These are phyloP conservation scores for Crematogaster levior DNA, from an alignment of 2,888 invertebrate species.

Conservation along the genomic window DNA sequence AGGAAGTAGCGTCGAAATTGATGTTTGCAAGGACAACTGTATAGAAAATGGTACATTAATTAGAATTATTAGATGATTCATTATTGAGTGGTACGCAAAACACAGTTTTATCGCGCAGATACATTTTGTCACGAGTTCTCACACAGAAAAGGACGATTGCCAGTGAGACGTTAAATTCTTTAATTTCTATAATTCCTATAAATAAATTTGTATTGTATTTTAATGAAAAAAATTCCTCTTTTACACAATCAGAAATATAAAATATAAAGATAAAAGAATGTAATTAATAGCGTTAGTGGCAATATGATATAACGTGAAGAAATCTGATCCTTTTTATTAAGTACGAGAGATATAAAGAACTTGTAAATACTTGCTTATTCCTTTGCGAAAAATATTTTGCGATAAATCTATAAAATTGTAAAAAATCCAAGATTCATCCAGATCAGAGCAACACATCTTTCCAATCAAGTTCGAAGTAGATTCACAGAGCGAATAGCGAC, in stretches of 20 bases:
- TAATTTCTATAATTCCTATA: background rate
- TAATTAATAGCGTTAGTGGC: background rate
- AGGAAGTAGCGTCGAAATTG: background rate
- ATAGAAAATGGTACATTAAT: background rate
- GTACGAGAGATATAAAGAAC: background rate
- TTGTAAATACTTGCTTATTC: background rate
- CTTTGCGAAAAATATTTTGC: background rate
- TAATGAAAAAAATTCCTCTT: no score
- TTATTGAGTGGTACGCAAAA: background rate
- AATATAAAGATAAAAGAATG: background rate
- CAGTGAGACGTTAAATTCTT: background rate
- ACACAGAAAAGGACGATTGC: background rate
- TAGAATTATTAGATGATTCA: background rate
- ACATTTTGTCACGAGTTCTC: background rate
- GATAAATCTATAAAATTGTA: background rate
- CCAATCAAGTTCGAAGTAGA: background rate
- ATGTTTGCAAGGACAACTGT: conserved; percentile 1
- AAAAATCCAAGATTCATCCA: background rate
- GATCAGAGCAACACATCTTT: background rate
- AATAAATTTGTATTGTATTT: background rate
- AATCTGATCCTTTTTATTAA: background rate
- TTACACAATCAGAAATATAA: background rate
- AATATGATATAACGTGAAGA: background rate
- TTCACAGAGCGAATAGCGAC: background rate
- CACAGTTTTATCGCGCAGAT: background rate